These are phyloP conservation scores for Vulpes ferrilata DNA, from an alignment of 2,113 vertebrate genomes.

Conservation along the genomic window DNA sequence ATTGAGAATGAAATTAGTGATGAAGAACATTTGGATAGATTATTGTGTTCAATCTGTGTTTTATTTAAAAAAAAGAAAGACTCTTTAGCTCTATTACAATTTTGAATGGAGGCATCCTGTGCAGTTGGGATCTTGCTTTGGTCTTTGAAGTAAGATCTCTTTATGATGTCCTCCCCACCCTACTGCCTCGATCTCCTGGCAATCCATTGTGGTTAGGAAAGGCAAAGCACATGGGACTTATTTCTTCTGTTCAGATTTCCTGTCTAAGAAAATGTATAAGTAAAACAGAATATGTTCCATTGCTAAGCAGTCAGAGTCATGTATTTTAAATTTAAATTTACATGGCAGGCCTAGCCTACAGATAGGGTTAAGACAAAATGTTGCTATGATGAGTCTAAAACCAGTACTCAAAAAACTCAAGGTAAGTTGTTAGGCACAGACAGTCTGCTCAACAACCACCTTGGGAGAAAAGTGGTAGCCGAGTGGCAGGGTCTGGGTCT, in stretches of 20 bases:
- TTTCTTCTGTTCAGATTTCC: constrained; percentile 57
- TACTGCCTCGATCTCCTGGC: not conserved
- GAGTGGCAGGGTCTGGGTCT: not conserved
- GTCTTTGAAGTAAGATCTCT: constrained; percentile 44
- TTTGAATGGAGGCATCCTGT: constrained; percentile 1
- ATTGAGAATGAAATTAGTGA: not conserved
- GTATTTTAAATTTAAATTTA: constrained; percentile 54
- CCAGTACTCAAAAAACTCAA: not conserved
- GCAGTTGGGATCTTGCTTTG: not conserved
- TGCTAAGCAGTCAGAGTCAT: constrained; percentile 58
- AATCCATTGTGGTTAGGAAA: constrained; percentile 21
- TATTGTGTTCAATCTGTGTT: not conserved
- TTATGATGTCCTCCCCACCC: not conserved
- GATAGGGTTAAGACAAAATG: constrained; percentile 10
- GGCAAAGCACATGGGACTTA: not conserved
- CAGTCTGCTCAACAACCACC: not conserved
- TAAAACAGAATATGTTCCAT: constrained; percentile 48
- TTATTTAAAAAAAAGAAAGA: constrained; percentile 29
- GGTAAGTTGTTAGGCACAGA: not conserved
- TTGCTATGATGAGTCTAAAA: constrained; percentile 16
- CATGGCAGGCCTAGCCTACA: not conserved
- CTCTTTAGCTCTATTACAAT: not conserved
- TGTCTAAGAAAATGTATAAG: constrained; percentile 57
- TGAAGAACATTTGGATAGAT: not conserved
- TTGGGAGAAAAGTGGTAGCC: not conserved